These are phyloP conservation scores for Ictalurus furcatus DNA, from an alignment of 2,113 vertebrate species.

Conservation along the genomic window DNA sequence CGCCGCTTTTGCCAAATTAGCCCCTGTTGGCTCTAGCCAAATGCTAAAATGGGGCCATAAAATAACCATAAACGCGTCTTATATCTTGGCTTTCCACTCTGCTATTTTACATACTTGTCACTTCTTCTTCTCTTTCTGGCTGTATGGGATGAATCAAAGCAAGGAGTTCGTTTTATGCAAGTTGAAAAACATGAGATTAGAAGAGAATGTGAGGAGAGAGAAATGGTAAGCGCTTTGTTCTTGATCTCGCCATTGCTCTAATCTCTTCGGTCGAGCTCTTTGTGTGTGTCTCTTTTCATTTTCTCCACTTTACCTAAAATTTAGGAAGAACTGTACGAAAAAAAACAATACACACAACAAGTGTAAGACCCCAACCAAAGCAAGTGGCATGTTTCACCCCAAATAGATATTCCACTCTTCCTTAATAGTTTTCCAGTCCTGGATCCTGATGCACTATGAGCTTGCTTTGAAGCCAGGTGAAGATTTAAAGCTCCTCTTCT, in stretches of 20 bases:
- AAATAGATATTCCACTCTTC: conserved; percentile 20
- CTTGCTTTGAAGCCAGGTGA: conserved; percentile 43
- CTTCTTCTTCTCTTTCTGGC: conserved; percentile 10
- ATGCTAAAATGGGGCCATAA: conserved; percentile 42
- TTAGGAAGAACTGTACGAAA: conserved; percentile 49
- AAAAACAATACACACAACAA: conserved; percentile 40
- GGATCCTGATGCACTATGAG: conserved; percentile 9
- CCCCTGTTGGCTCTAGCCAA: conserved; percentile 42
- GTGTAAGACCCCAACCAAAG: conserved; percentile 32
- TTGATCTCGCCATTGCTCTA: conserved; percentile 60
- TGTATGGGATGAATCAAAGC: conserved; percentile 56
- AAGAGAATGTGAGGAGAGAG: conserved; percentile 41
- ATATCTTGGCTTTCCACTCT: conserved; percentile 36
- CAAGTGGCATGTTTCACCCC: conserved; percentile 29
- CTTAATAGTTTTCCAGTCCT: conserved; percentile 19
- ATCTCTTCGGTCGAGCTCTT: conserved; percentile 60
- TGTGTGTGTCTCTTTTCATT: conserved; percentile 58
- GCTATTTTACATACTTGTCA: conserved; percentile 51
- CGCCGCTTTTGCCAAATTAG: conserved; percentile 30
- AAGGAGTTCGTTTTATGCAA: conserved; percentile 63
- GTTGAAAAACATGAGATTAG: conserved; percentile 36
- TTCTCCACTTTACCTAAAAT: conserved; percentile 57
- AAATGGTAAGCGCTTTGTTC: conserved; percentile 51
- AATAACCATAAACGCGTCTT: conserved; percentile 42
- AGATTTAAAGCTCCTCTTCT: background rate